These are phyloP conservation scores for Zeuzera pyrina DNA, from an alignment of 2,888 invertebrate genomes.

Conservation along the genomic window DNA sequence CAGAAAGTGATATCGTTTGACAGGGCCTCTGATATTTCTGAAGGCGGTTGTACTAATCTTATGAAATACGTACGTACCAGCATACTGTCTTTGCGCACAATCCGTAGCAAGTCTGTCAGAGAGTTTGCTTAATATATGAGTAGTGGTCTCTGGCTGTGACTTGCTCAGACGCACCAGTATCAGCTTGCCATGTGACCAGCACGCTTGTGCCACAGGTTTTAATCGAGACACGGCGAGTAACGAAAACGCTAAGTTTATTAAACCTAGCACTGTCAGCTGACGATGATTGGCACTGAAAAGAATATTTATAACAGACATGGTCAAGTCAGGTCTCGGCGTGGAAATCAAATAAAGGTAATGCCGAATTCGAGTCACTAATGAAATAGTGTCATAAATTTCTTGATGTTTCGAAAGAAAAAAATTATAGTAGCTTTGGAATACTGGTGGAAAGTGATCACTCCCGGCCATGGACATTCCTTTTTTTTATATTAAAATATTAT, in stretches of 20 bases:
- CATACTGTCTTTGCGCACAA: slow-evolving; percentile 34
- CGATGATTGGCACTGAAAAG: slow-evolving; percentile 53
- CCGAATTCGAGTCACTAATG: too few relatives aligned
- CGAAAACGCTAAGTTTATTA: slow-evolving; percentile 48
- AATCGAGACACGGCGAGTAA: slow-evolving; percentile 33
- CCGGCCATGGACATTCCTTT: too few relatives aligned
- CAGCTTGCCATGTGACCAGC: slow-evolving; percentile 50
- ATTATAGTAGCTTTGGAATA: too few relatives aligned
- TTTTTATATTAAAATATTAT: too few relatives aligned
- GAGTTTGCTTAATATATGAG: slow-evolving; percentile 38
- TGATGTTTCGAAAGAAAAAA: too few relatives aligned
- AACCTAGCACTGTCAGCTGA: slow-evolving; percentile 47
- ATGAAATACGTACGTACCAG: too few relatives aligned
- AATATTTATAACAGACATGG: too few relatives aligned
- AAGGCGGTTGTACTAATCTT: too few relatives aligned
- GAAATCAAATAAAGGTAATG: too few relatives aligned
- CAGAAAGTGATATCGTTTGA: not conserved
- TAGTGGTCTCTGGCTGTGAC: slow-evolving; percentile 43
- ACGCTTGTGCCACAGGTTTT: slow-evolving; percentile 25
- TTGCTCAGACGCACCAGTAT: slow-evolving; percentile 47
- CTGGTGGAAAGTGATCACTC: too few relatives aligned
- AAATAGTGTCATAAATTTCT: too few relatives aligned
- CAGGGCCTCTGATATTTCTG: not conserved
- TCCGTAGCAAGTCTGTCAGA: slow-evolving; percentile 41
- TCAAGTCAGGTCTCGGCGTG: too few relatives aligned